Conservation (phyloP, 92 coral and sea anemone genomes). For the Porites cylindrica region DNA sequence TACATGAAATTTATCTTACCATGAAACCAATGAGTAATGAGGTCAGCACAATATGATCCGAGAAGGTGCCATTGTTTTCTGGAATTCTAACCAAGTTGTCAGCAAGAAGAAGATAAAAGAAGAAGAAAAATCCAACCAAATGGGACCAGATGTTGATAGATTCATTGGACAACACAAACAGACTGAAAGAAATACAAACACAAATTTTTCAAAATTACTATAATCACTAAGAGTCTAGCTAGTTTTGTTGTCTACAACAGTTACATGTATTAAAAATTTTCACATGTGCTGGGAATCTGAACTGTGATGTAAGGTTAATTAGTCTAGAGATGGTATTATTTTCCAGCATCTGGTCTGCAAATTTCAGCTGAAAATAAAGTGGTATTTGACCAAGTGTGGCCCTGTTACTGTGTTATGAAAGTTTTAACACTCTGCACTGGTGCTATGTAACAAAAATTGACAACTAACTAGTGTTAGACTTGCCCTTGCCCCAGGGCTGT, state of each 20-base stretch:
- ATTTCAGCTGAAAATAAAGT: no score
- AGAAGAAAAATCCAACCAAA: slow-evolving; percentile 80
- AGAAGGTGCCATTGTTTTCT: slow-evolving; percentile 60
- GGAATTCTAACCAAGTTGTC: slow-evolving; percentile 89
- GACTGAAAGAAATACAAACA: slow-evolving; percentile 55
- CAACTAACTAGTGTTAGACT: no score
- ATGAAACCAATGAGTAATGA: slow-evolving; percentile 82
- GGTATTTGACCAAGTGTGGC: no score
- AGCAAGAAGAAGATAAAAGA: slow-evolving; percentile 74
- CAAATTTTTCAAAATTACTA: background rate
- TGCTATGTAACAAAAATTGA: no score
- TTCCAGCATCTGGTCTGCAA: no score
- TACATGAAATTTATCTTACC: slow-evolving; percentile 45
- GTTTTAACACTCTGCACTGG: no score
- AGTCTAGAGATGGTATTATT: no score
- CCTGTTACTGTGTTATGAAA: no score
- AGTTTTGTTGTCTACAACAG: background rate
- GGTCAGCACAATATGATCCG: slow-evolving; percentile 90
- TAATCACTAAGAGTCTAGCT: background rate
- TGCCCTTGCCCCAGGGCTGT: no score
- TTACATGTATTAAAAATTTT: no score
- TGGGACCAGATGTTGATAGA: slow-evolving; percentile 97
- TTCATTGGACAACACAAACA: slow-evolving; percentile 92
- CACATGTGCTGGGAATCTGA: no score
- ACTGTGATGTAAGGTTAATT: no score